Conservation (phyloP, 1,140 invertebrate genomes). For the Holotrichia oblita region DNA sequence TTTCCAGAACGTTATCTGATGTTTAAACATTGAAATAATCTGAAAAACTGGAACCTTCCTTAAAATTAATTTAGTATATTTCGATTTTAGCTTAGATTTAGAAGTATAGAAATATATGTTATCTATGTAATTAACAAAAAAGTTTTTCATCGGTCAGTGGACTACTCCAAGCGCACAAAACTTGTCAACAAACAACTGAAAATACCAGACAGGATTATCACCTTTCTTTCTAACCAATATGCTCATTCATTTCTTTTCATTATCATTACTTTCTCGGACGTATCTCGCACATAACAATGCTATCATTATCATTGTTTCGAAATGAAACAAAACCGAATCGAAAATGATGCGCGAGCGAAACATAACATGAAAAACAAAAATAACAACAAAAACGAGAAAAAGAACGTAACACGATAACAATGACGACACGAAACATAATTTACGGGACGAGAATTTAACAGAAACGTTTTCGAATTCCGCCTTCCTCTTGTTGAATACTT, state of each 20-base stretch:
- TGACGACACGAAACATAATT: neutral
- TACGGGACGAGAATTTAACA: neutral
- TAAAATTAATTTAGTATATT: too few species aligned
- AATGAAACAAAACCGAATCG: neutral
- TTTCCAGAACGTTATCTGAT: too few species aligned
- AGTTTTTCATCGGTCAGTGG: too few species aligned
- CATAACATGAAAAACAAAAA: too few species aligned
- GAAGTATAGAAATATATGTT: too few species aligned
- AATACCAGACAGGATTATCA: neutral
- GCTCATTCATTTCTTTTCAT: neutral
- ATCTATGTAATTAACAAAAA: too few species aligned
- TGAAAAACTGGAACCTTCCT: too few species aligned
- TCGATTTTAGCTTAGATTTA: too few species aligned
- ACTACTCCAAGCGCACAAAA: too few species aligned
- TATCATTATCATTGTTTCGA: neutral
- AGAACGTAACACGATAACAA: neutral
- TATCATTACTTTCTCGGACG: neutral
- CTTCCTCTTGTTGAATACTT: conserved; percentile 13
- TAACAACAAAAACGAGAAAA: neutral
- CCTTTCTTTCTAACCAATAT: neutral
- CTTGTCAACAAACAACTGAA: neutral
- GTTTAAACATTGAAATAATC: too few species aligned
- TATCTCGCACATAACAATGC: neutral
- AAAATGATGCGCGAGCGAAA: neutral
- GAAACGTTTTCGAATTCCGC: neutral